These are phyloP conservation scores for Potorous gilbertii DNA, from an alignment of 2,797 vertebrate species.

Conservation along the genomic window DNA sequence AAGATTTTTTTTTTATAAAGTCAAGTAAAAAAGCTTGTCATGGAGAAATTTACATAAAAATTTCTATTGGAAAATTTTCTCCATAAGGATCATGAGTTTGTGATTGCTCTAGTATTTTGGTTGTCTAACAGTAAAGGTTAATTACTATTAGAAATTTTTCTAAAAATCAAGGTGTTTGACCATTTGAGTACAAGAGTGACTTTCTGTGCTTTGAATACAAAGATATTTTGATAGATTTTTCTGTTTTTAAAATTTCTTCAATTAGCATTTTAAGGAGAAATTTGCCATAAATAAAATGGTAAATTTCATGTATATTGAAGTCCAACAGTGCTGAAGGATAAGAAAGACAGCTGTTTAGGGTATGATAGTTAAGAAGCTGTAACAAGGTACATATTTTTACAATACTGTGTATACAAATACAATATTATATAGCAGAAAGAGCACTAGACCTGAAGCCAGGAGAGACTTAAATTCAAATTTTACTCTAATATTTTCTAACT, in stretches of 20 bases:
- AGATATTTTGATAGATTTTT: not conserved
- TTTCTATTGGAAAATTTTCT: not conserved
- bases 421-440: not conserved
- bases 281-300: not conserved
- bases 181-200: rapidly evolving
- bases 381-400: not conserved
- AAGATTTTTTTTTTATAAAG: not conserved
- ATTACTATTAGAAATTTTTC: not conserved
- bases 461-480: not conserved
- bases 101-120: not conserved
- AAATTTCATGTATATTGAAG: not conserved
- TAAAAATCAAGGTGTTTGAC: not conserved
- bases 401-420: not conserved
- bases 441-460: not conserved
- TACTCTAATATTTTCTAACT: not conserved
- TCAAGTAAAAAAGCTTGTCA: not conserved
- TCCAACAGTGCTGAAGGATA: not conserved
- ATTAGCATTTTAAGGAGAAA: not conserved
- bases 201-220: not conserved
- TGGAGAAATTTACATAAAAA: not conserved
- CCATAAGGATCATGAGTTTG: not conserved
- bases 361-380: not conserved
- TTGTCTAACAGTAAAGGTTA: not conserved
- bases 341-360: not conserved
- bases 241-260: not conserved